Evolutionary conservation across 2,113 vertebrate species (phyloP).

Genomic region (Heliornis fulica): DNA sequence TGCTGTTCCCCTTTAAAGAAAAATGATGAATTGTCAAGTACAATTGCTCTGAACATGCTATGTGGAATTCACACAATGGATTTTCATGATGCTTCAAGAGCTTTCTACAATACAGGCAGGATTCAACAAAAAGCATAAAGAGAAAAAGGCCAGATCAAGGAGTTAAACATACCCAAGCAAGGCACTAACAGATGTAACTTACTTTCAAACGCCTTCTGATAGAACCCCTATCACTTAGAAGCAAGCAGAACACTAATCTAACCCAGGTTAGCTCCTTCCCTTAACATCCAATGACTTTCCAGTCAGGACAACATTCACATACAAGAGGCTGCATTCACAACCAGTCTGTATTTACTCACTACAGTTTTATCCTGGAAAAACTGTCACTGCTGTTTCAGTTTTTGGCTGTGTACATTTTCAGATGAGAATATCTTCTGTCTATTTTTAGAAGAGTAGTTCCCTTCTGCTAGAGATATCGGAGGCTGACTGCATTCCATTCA

Average conservation of each 20-base stretch:
- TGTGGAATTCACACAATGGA: background rate
- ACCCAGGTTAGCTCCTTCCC: background rate
- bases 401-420: slow-evolving; percentile 33
- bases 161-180: background rate
- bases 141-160: background rate
- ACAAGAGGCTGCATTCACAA: slow-evolving; percentile 4
- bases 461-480: slow-evolving; percentile 11
- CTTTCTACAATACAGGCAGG: background rate
- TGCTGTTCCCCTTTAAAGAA: background rate
- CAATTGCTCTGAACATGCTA: background rate
- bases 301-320: background rate
- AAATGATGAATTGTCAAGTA: background rate
- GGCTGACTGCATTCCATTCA: slow-evolving; percentile 9
- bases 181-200: background rate
- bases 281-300: background rate
- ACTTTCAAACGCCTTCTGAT: background rate
- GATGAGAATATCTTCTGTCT: slow-evolving; percentile 15
- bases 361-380: slow-evolving; percentile 15
- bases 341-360: slow-evolving; percentile 38
- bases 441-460: slow-evolving; percentile 40
- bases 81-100: background rate
- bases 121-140: background rate
- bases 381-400: slow-evolving; percentile 25
- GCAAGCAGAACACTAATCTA: background rate
- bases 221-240: background rate